These are phyloP conservation scores for Eupithecia pulchellata DNA, from an alignment of 2,888 invertebrate genomes.

Conservation along the genomic window DNA sequence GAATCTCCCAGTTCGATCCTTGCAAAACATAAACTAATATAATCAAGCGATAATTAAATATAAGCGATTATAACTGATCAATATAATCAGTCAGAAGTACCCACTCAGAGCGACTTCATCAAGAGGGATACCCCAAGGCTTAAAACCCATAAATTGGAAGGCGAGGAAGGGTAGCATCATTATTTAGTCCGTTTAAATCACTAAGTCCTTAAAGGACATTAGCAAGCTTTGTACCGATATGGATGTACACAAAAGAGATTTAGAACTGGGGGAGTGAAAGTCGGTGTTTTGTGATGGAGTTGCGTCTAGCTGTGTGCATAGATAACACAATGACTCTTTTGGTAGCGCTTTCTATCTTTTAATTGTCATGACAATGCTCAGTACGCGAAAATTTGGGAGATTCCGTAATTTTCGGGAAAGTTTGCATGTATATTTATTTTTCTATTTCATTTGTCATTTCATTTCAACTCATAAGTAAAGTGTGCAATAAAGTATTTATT, in stretches of 20 bases:
- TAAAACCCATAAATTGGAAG: slow-evolving; percentile 75
- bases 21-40: not conserved
- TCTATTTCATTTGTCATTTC: too few species aligned
- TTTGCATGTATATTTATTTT: not conserved
- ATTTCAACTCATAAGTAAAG: too few species aligned
- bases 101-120: slow-evolving; percentile 34
- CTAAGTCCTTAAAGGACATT: slow-evolving; percentile 86
- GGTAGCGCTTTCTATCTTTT: not conserved
- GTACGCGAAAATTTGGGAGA: not conserved
- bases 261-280: slow-evolving; percentile 57
- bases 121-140: slow-evolving; percentile 51
- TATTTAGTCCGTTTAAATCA: slow-evolving; percentile 86
- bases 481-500: too few species aligned
- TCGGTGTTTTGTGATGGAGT: slow-evolving; percentile 13
- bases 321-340: not conserved
- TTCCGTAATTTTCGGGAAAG: not conserved
- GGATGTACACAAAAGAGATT: slow-evolving; percentile 83
- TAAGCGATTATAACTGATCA: slow-evolving; percentile 13
- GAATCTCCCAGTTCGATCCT: too few species aligned
- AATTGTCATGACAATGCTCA: not conserved
- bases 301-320: not conserved
- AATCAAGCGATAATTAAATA: slow-evolving; percentile 8
- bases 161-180: slow-evolving; percentile 80
- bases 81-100: slow-evolving; percentile 17
- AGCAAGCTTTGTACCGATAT: slow-evolving; percentile 83